phyloP scores from a whole-genome alignment of 2,888 invertebrate genomes.

The Metalampra italica region DNA sequence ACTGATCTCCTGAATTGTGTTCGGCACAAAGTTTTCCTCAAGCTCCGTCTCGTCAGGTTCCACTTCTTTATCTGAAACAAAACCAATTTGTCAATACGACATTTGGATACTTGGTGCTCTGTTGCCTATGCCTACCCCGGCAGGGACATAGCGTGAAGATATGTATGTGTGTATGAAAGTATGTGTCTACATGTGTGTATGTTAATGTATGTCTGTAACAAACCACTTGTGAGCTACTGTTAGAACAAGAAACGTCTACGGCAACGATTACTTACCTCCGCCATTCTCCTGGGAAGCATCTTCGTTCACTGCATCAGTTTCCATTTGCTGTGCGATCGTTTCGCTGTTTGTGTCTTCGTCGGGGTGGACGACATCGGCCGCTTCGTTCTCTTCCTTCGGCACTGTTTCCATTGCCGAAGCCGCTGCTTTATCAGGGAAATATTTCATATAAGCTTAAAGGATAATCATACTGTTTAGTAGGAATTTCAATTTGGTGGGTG shows the following conservation, averaged over 20 bases:
- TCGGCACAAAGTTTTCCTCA: slow-evolving; percentile 44
- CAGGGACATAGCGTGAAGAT: too few relatives aligned
- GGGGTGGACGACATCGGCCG: slow-evolving; percentile 21
- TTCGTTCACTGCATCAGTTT: slow-evolving; percentile 27
- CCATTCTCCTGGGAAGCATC: slow-evolving; percentile 53
- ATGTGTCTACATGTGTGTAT: too few relatives aligned
- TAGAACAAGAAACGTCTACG: too few relatives aligned
- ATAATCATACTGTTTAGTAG: neutral
- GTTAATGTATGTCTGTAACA: too few relatives aligned
- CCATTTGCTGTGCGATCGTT: slow-evolving; percentile 23
- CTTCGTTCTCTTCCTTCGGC: slow-evolving; percentile 43
- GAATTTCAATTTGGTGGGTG: neutral
- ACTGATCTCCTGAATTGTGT: slow-evolving; percentile 60
- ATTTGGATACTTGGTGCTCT: too few relatives aligned
- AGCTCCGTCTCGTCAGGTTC: slow-evolving; percentile 64
- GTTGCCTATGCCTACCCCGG: too few relatives aligned
- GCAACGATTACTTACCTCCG: slow-evolving; percentile 22
- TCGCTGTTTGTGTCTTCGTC: slow-evolving; percentile 25
- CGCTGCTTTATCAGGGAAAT: slow-evolving; percentile 7
- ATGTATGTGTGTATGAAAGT: too few relatives aligned
- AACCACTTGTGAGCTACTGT: too few relatives aligned
- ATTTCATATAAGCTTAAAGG: neutral
- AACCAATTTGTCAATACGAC: neutral
- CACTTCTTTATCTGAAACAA: slow-evolving; percentile 65
- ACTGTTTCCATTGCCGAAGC: slow-evolving; percentile 33